Base-by-base conservation (phyloP, 1,140 invertebrate genomes). In the Cataglyphis hispanica region DNA sequence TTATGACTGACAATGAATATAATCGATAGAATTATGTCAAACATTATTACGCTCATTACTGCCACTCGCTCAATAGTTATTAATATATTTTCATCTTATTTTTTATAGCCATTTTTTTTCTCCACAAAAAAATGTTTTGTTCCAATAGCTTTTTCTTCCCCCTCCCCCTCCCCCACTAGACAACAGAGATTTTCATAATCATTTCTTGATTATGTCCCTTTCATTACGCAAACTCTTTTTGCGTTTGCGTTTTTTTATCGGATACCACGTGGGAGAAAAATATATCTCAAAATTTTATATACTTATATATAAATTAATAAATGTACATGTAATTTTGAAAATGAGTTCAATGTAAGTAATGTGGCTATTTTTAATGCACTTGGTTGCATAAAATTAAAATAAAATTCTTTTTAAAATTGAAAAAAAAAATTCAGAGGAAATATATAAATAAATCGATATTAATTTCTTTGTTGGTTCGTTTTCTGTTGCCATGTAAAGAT, bases 71-170 rank as follows among this genome's bases (percentile, higher is more conserved):
- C 27, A 53, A 19, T 19, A 53, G 25, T 70, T 53, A 46, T 72
- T 83, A 72, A 83, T 83, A 83, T 83, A 83, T 83, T 83, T 83
- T 83, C 78, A 61, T 53, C 37, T 83, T 72, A 72, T 83, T 66
- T 34, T 81, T 81, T 70, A 81, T 66, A 40, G 66, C 50, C 77
- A 81, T 56, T 78, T 78, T 81, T 81, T 81, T 50, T 70, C 64
- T 70, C 34, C 37, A n/a, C 34, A 50, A 22, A 70, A 70, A 70
- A 81, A 37, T 81, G 50, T 70, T 34, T 81, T 50, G 50, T 4
- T 25, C 25, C 70, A 72, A 81, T 81, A 58, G 34, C 50, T 22
- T 50, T n/a, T 1, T 10, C 43, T 22, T 50, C 31, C 4, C 43
- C 43, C 7, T 1, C 40, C 40, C 40, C 40, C 13, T 13, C 11